A percentile compares a stretch with the other conserved stretches of the same genome.
phyloP scores from a whole-genome alignment of 2,797 vertebrate species.

The Rhodeus uyekii region DNA sequence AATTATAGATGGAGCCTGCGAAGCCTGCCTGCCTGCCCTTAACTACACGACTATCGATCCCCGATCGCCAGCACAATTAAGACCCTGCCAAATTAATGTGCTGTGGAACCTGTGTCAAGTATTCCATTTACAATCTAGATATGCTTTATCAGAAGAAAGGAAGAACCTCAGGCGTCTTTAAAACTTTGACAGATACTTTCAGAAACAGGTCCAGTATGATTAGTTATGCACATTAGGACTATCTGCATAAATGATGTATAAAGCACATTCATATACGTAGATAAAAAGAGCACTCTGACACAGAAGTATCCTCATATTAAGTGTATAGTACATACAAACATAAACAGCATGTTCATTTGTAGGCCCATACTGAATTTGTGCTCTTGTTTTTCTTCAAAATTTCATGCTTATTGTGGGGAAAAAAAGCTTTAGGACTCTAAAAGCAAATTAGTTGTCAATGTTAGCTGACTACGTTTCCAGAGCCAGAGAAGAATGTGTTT shows the following conservation, averaged over 20 bases:
- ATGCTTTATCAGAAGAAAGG: conserved; percentile 20
- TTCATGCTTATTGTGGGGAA: background rate
- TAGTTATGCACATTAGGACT: background rate
- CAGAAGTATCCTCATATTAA: background rate
- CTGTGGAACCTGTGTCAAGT: conserved; percentile 47
- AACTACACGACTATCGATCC: conserved; percentile 59
- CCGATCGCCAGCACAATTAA: conserved; percentile 46
- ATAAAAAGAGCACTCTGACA: background rate
- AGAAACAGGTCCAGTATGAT: conserved; percentile 4
- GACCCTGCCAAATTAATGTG: conserved; percentile 48
- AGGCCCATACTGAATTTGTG: no score
- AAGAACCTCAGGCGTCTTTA: conserved; percentile 29
- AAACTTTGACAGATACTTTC: conserved; percentile 7
- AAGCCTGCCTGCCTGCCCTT: conserved; percentile 49
- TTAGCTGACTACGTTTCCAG: background rate
- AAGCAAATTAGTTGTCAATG: background rate
- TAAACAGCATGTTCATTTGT: background rate
- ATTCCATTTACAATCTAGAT: conserved; percentile 47
- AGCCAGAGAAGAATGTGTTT: background rate
- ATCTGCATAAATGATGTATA: background rate
- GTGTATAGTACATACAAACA: background rate
- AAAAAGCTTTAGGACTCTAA: background rate
- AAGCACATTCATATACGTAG: background rate
- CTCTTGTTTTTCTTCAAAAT: background rate
- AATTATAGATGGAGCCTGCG: conserved; percentile 58